These are phyloP conservation scores for Mastacembelus armatus DNA, from an alignment of 2,797 vertebrate genomes.

Conservation along the genomic window DNA sequence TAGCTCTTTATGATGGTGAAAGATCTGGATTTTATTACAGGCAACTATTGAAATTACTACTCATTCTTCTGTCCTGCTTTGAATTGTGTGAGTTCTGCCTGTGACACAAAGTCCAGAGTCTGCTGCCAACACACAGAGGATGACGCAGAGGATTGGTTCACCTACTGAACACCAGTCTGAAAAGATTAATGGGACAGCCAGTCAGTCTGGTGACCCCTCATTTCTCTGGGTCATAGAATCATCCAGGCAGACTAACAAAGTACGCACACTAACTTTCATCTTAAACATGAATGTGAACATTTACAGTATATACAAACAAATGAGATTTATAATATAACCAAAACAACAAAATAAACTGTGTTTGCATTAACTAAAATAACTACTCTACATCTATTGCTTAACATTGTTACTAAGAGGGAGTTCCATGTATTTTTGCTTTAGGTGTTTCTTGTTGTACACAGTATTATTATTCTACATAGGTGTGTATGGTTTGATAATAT, in stretches of 20 bases:
- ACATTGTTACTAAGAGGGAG: slow-evolving; percentile 30
- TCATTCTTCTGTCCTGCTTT: slow-evolving; percentile 33
- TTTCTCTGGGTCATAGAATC: slow-evolving; percentile 28
- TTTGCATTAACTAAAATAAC: too few relatives aligned
- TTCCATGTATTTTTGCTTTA: slow-evolving; percentile 32
- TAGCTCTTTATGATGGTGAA: slow-evolving; percentile 66
- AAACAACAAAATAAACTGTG: not conserved
- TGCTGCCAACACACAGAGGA: slow-evolving; percentile 76
- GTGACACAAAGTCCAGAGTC: slow-evolving; percentile 84
- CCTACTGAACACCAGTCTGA: slow-evolving; percentile 17
- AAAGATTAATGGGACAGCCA: slow-evolving; percentile 16
- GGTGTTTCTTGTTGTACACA: slow-evolving; percentile 40
- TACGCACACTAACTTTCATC: not conserved
- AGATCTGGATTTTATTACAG: slow-evolving; percentile 69
- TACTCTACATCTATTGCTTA: too few relatives aligned
- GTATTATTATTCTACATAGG: slow-evolving; percentile 41
- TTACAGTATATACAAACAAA: not conserved
- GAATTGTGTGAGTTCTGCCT: slow-evolving; percentile 37
- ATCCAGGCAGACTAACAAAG: not conserved
- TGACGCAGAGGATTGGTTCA: slow-evolving; percentile 57
- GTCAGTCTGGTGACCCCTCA: slow-evolving; percentile 32
- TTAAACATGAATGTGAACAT: not conserved
- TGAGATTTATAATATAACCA: not conserved
- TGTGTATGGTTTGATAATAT: slow-evolving; percentile 45
- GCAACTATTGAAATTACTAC: slow-evolving; percentile 56